phyloP scores from a whole-genome alignment of 2,888 invertebrate species.

The Xylocampa areola region DNA sequence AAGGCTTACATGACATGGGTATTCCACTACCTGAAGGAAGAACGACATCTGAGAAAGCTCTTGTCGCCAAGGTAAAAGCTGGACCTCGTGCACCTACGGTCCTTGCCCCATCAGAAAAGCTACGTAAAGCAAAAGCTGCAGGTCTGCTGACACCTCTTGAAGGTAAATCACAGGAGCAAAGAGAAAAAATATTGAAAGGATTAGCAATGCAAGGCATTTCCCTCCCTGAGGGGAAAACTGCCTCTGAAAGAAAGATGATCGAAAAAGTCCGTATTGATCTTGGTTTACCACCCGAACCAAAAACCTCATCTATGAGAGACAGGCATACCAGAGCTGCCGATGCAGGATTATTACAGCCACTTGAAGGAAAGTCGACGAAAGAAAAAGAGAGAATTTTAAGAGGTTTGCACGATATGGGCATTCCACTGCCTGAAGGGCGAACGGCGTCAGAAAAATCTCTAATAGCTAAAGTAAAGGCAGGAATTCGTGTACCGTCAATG shows the following conservation, averaged over 20 bases:
- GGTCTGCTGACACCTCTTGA: slow-evolving; percentile 57
- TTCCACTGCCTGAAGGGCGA: slow-evolving; percentile 25
- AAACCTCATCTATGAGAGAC: slow-evolving; percentile 29
- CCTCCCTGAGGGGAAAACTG: slow-evolving; percentile 52
- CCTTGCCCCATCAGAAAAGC: slow-evolving; percentile 14
- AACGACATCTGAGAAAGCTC: slow-evolving; percentile 14
- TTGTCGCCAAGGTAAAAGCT: slow-evolving; percentile 5
- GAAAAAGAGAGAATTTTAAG: slow-evolving; percentile 22
- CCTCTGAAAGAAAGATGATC: slow-evolving; percentile 53
- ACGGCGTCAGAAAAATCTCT: slow-evolving; percentile 51
- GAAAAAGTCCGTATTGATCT: slow-evolving; percentile 52
- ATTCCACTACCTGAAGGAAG: slow-evolving; percentile 18
- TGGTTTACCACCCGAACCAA: slow-evolving; percentile 59
- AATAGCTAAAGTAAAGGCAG: slow-evolving; percentile 8
- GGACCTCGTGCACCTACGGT: neutral
- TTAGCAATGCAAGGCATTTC: slow-evolving; percentile 55
- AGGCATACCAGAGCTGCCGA: slow-evolving; percentile 20
- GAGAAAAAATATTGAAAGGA: slow-evolving; percentile 60
- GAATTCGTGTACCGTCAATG: neutral
- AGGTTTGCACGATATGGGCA: slow-evolving; percentile 17
- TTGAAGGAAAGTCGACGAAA: slow-evolving; percentile 8
- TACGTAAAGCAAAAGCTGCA: slow-evolving; percentile 55
- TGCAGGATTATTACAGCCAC: slow-evolving; percentile 19
- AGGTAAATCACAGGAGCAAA: slow-evolving; percentile 59
- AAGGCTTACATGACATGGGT: slow-evolving; percentile 2